Base-by-base conservation (phyloP, 1,140 invertebrate species). In the Berghia stephanieae region DNA sequence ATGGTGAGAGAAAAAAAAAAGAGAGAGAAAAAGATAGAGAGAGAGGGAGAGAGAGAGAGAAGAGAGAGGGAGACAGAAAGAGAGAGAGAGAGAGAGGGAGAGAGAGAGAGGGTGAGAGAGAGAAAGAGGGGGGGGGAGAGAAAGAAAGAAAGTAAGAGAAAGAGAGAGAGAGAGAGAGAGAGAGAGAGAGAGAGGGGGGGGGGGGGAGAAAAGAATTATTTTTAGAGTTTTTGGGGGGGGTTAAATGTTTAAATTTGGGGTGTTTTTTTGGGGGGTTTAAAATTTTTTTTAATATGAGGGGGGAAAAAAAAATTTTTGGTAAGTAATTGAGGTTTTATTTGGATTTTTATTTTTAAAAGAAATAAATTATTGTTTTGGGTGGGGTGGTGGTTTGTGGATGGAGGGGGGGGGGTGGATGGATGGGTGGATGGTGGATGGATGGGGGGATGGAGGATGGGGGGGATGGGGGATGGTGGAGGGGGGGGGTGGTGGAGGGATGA, bases 61-160 rank as follows among this genome's bases (percentile, higher is more conserved):
- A 36, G 36, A 42, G 63, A 72, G 40, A 68, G 42, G 43, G 36
- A 43, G 44, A 70, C n/a, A 40, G 44, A 16, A 34, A 44, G 67
- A 72, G 38, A 73, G 18, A 70, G 24, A 75, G 72, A 71, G 24
- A 31, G 34, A 16, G 0, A 69, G 60, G 66, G 38, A 66, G 57
- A 71, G 60, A 78, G 38, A 55, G 46, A 72, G 68, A 55, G 38
- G 38, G 46, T 72, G 68, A 74, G 38, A 36, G 34, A 74, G 38
- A 4, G 34, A 57, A 16, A 38, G 34, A 74, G 49, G n/a, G 40
- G 43, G 2, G 27, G 21, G 24, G 27, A 18, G 34, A 24, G 24
- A 43, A 44, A 46, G 5, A 27, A 43, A 43, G 13, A n/a, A 21
- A 46, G 21, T n/a, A 46, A 16, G 34, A n/a, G 34, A 43, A 71